Base-by-base conservation (phyloP, 2,113 vertebrate species). In the Pangasianodon gigas region DNA sequence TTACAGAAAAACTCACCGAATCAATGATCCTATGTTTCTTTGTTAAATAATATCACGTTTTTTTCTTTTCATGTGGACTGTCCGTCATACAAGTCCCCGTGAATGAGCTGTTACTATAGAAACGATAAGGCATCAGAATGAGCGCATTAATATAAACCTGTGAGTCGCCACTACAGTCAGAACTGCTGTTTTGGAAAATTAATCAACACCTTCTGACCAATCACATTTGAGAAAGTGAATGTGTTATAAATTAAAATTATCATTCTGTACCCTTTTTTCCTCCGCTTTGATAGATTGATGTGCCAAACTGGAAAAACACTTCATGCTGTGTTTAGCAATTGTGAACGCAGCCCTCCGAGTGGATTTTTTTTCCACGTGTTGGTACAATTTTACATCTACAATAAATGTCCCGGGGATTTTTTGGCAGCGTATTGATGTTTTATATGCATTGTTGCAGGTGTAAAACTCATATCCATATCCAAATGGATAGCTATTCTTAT, bases 391-490 rank as follows among this genome's bases (percentile, higher is more conserved):
- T 82, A 75, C 54, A 83, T 89, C 65, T 60, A 19, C 51, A 46
- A 74, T 84, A 74, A 62, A 51, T 46, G 26, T 89, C 37, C 71
- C 5, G 51, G 7, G 29, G 41, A 58, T n/a, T 74, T 88, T 37
- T 26, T 26, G n/a, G 8, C 79, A 52, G 6, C n/a, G 24, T 58
- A 83, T 87, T 93, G 92, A 86, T 92, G 90, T 90, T 88, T 90
- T 89, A 92, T 94, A 94, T 91, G 92, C 92, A 95, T 95, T 95
- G 93, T 88, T 89, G 93, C 95, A 95, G 93, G 92, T 91, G 93
- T 90, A 93, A 94, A 91, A 93, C 92, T 93, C 89, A 90, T 91
- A 46, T 90, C 93, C 94, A 93, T 93, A 95, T 95, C 93, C 93
- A 95, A 89, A 87, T 77, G 44, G 86, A 96, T 94, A 91, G 92